phyloP scores from a whole-genome alignment of 2,797 vertebrate species.

The Bovichtus variegatus region DNA sequence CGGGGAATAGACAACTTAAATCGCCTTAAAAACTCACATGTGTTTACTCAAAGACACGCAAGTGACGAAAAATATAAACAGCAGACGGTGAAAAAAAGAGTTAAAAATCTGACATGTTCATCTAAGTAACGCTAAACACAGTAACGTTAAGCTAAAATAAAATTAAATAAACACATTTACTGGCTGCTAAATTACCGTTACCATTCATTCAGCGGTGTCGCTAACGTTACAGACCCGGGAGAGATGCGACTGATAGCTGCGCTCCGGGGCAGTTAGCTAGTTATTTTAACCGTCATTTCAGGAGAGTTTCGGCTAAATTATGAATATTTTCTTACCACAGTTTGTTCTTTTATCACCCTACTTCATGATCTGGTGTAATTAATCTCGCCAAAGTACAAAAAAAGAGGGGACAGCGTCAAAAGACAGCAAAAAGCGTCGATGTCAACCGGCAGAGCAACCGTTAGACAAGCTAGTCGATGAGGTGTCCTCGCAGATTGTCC shows the following conservation, averaged over 20 bases:
- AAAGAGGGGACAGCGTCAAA: neutral
- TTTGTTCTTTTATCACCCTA: neutral
- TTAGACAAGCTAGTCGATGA: constrained; percentile 30
- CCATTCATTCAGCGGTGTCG: constrained; percentile 36
- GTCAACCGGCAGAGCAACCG: constrained; percentile 11
- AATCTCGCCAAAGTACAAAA: constrained; percentile 2
- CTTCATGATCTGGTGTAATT: neutral
- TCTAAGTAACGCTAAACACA: neutral
- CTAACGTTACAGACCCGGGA: neutral
- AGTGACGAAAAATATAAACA: neutral
- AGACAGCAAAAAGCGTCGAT: neutral
- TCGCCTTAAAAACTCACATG: constrained; percentile 7
- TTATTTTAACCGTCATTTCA: constrained; percentile 8
- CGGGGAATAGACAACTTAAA: neutral
- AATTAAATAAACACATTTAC: neutral
- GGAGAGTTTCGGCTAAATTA: constrained; percentile 7
- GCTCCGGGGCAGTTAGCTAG: constrained; percentile 45
- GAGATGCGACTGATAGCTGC: constrained; percentile 21
- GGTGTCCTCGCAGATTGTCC: constrained; percentile 7
- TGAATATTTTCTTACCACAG: no score
- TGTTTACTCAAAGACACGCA: neutral
- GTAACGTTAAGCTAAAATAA: neutral
- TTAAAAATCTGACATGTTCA: neutral
- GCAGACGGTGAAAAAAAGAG: neutral
- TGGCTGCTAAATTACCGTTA: neutral